These are phyloP conservation scores for Dicerorhinus sumatrensis DNA, from an alignment of 2,113 vertebrate genomes.

Conservation along the genomic window DNA sequence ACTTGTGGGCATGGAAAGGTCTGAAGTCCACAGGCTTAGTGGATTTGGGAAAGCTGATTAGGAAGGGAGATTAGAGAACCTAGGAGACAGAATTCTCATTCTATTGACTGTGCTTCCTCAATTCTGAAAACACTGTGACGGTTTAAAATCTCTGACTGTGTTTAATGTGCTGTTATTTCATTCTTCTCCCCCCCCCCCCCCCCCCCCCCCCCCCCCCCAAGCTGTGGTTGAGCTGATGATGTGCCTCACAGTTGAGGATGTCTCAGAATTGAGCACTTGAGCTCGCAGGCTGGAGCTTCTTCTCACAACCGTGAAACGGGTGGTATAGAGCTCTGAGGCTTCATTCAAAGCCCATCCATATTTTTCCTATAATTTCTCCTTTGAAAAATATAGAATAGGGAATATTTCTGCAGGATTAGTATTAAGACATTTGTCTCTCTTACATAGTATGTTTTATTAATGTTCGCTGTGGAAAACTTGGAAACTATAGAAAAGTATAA, in stretches of 20 bases:
- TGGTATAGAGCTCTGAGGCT: background rate
- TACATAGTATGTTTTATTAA: background rate
- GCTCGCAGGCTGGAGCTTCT: background rate
- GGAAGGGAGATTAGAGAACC: background rate
- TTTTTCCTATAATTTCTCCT: background rate
- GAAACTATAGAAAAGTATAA: background rate
- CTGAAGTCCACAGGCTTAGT: background rate
- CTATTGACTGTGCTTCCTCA: background rate
- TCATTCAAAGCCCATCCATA: background rate
- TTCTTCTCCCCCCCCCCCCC: background rate
- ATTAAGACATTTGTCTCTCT: background rate
- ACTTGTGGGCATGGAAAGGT: background rate
- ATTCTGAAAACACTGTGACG: background rate
- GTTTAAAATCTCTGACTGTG: background rate
- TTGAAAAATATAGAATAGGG: background rate
- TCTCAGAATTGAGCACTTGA: background rate
- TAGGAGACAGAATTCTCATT: background rate
- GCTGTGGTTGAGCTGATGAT: background rate
- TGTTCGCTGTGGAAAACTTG: background rate
- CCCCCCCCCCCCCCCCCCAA: rapidly evolving
- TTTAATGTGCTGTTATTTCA: background rate
- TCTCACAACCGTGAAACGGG: background rate
- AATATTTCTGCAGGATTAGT: background rate
- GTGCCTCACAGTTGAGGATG: background rate
- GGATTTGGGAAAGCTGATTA: background rate